Evolutionary conservation across 2,888 invertebrate genomes (phyloP).

Genomic region (Apodemia zela): DNA sequence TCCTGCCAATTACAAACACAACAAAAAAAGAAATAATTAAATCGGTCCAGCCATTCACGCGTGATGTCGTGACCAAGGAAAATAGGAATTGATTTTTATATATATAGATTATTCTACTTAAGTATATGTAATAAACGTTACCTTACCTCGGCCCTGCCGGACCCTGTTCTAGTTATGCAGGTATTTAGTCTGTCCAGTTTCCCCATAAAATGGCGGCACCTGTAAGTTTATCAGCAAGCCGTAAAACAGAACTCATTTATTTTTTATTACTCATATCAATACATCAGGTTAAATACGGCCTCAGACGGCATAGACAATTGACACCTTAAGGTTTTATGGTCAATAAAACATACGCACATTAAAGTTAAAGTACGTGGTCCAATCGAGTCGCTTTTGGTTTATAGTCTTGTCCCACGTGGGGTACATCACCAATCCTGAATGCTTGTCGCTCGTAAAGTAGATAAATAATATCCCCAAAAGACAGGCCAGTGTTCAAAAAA

Average conservation of each 20-base stretch:
- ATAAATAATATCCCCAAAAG: constrained; percentile 50
- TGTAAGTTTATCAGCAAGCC: constrained; percentile 12
- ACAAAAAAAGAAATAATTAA: no score
- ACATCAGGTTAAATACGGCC: constrained; percentile 9
- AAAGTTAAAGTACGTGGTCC: constrained; percentile 55
- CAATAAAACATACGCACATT: constrained; percentile 50
- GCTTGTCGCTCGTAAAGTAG: constrained; percentile 59
- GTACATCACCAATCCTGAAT: constrained; percentile 62
- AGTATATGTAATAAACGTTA: neutral
- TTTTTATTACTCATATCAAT: constrained; percentile 13
- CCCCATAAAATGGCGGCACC: constrained; percentile 5
- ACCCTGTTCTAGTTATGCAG: neutral
- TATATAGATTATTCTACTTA: no score
- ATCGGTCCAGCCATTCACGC: no score
- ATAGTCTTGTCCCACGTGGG: constrained; percentile 47
- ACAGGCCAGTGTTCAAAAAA: constrained; percentile 32
- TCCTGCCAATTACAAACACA: no score
- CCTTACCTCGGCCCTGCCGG: neutral
- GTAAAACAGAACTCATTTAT: constrained; percentile 8
- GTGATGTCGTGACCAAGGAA: no score
- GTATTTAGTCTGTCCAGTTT: neutral
- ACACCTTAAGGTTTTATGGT: constrained; percentile 67
- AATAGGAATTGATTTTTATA: no score
- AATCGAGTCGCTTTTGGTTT: constrained; percentile 61
- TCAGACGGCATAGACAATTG: constrained; percentile 50